Base-by-base conservation (phyloP, 2,113 vertebrate genomes). In the Machaerirhynchus nigripectus region DNA sequence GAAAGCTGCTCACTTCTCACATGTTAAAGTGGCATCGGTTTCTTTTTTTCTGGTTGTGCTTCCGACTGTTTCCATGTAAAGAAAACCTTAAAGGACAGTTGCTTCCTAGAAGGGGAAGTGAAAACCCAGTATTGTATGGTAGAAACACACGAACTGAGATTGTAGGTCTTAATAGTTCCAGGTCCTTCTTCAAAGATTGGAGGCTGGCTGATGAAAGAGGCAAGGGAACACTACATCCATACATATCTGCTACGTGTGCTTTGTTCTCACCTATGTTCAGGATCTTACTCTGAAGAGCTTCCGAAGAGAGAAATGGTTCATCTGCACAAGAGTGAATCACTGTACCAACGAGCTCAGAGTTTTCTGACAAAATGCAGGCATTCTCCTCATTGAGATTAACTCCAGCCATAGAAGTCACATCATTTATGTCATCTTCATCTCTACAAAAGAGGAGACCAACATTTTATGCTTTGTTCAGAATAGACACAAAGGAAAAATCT, bases 371-470 rank as follows among this genome's bases (percentile, higher is more conserved):
- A 96, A 99, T 99, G 89, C 97, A 98, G 0, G 98, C 98, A 6
- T 96, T 99, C 95, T 99, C 99, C 97, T 99, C 99, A 4, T 21
- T 98, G 74, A 99, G 96, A 96, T 97, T 99, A 93, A 99, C 98
- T 7, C 99, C 99, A 55, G 99, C 99, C 99, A 99, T 99, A 90
- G 98, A 99, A 80, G 99, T 98, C 70, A 99, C 99, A 89, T 99
- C 99, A 90, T 99, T 99, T 80, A 99, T 98, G 89, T 99, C 99
- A 95, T 99, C 99, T 86, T 99, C 99, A 47, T 99, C 98, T 96
- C 99, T 99, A 89, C 23, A 19, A 80, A 56, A 82, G 52, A 96
- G 61, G 49, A 96, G 59, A 59, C 4, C 40, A 86, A 67, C n/a
- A 47, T 74, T 61, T 89, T 40, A 56, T 63, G 27, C 28, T 85